phyloP scores from a whole-genome alignment of 2,113 vertebrate species.

The Epinephelus fuscoguttatus region DNA sequence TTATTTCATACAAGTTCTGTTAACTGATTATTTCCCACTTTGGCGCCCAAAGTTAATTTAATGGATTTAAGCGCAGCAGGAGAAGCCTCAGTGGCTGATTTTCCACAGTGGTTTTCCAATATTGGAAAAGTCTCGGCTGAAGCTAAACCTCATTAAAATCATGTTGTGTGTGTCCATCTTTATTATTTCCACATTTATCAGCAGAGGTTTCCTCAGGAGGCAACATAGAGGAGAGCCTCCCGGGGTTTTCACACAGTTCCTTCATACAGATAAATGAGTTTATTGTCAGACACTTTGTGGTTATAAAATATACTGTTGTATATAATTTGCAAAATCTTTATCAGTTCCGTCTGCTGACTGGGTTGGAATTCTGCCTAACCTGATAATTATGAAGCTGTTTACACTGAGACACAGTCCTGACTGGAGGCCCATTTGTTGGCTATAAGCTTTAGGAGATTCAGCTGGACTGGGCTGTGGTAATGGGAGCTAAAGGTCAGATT shows the following conservation, averaged over 20 bases:
- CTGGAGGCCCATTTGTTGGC: no score
- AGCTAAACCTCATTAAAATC: slow-evolving; percentile 43
- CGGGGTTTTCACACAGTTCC: not conserved
- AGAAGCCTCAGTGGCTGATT: not conserved
- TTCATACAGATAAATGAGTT: not conserved
- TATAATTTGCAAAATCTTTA: not conserved
- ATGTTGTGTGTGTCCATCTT: not conserved
- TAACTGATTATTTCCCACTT: slow-evolving; percentile 55
- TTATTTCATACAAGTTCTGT: slow-evolving; percentile 5
- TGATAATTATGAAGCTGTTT: not conserved
- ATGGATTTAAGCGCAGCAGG: slow-evolving; percentile 3
- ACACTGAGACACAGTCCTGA: not conserved
- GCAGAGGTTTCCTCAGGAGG: not conserved
- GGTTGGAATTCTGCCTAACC: not conserved
- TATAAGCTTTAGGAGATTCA: no score
- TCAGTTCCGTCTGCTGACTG: not conserved
- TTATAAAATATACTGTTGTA: not conserved
- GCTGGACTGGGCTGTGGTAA: no score
- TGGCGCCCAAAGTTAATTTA: slow-evolving; percentile 29
- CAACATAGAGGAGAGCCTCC: no score
- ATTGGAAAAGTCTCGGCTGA: slow-evolving; percentile 17
- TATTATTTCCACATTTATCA: slow-evolving; percentile 27
- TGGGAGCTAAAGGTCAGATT: no score
- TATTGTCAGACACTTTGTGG: not conserved
- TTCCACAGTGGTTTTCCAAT: not conserved